Base-by-base conservation (phyloP, 2,113 vertebrate species). In the Nicator chloris region DNA sequence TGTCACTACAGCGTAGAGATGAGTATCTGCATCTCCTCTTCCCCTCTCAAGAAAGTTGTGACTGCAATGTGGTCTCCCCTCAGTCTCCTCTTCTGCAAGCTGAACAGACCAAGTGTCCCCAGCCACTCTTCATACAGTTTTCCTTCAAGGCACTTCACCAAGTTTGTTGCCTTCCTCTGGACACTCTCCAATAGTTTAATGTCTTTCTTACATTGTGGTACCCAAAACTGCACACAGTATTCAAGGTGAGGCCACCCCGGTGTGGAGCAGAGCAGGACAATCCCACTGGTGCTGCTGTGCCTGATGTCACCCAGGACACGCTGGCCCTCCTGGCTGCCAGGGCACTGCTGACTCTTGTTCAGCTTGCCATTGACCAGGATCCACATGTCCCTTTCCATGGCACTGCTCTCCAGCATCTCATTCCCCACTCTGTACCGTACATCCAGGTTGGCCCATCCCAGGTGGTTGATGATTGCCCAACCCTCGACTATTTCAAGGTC, bases 221-320 rank as follows among this genome's bases (percentile, higher is more conserved):
- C 17, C 17, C 61, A 14, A 10, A 86, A 31, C 37, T 33, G 31
- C 61, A 14, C 51, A 17, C 31, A 42, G 0, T 6, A 26, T 9
- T 18, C 44, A 9, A 50, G 45, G 22, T 14, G 13, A 27, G 45
- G 53, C 31, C 0, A 0, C 9, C 9, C 44, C 44, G 76, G 35
- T 10, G 35, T 28, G 39, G 61, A 49, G 30, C 42, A 65, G 70
- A 44, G 31, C 1, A 0, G 63, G 15, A 69, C 72, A 86, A 23
- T 69, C 33, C 27, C 31, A 21, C 70, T 42, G 24, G 30, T 0
- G 2, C 4, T 75, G 42, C 70, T 75, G 70, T 12, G 9, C 27
- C 53, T 44, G 53, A 19, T 33, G 37, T 21, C 1, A 4, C 30
- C 31, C 33, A 53, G 54, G 45, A 33, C 45, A 69, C 0, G 0